Percentiles rank a stretch among this genome's conserved stretches.
Evolutionary conservation across 2,113 vertebrate species (phyloP).

Genomic region (Taurulus bubalis): DNA sequence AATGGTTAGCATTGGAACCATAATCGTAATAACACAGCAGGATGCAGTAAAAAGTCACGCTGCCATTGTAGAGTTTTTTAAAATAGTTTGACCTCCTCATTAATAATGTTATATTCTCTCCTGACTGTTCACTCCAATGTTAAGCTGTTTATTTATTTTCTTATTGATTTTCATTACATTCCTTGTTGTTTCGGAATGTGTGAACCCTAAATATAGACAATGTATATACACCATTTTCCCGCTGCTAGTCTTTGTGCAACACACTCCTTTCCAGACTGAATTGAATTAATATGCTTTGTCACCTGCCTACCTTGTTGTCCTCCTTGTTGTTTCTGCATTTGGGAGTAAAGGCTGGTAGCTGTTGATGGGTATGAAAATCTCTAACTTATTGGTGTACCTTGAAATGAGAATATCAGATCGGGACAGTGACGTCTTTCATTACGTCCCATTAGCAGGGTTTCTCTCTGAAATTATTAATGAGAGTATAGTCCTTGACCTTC

Average conservation of each 20-base stretch:
- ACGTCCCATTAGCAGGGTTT: slow-evolving; percentile 61
- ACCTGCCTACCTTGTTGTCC: background rate
- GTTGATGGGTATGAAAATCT: background rate
- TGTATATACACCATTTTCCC: background rate
- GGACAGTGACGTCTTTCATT: slow-evolving; percentile 55
- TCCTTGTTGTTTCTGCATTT: slow-evolving; percentile 6
- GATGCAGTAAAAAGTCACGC: background rate
- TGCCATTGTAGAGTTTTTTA: background rate
- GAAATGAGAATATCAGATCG: slow-evolving; percentile 46
- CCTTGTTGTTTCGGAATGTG: background rate
- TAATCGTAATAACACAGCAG: background rate
- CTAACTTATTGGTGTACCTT: slow-evolving; percentile 28
- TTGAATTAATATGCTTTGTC: background rate
- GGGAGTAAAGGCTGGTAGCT: background rate
- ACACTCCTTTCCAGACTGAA: background rate
- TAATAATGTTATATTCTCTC: background rate
- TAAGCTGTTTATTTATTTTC: background rate
- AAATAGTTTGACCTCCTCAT: background rate
- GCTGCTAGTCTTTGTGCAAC: background rate
- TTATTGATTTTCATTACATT: background rate
- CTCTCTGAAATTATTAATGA: slow-evolving; percentile 72
- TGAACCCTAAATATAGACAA: background rate
- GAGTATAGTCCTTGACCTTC: slow-evolving; percentile 70
- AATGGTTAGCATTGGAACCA: background rate
- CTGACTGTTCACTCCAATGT: background rate